Conservation (phyloP, 2,888 invertebrate genomes). For the Drosophila anceps region DNA sequence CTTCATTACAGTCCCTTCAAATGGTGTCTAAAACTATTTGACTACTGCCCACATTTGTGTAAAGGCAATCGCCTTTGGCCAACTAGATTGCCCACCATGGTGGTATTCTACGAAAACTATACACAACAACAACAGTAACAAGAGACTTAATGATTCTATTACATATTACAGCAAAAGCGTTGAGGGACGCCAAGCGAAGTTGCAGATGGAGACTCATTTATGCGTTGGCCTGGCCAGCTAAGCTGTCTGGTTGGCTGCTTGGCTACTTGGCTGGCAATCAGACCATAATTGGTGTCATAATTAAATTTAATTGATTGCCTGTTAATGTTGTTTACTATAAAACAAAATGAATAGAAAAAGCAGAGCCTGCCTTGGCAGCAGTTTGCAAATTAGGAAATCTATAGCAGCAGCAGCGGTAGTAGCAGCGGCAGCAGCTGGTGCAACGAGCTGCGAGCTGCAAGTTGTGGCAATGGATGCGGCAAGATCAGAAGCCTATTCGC, state of each 20-base stretch:
- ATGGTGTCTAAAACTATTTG: slow-evolving; percentile 66
- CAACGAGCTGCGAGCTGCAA: slow-evolving; percentile 11
- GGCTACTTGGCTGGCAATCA: slow-evolving; percentile 65
- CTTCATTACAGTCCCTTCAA: slow-evolving; percentile 38
- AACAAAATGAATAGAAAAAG: slow-evolving; percentile 2
- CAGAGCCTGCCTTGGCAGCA: slow-evolving; percentile 21
- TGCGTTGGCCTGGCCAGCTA: slow-evolving; percentile 20
- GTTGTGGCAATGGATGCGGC: slow-evolving; percentile 51
- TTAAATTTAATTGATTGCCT: slow-evolving; percentile 79
- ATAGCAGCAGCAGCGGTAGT: slow-evolving; percentile 17
- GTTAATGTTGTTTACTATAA: slow-evolving; percentile 30
- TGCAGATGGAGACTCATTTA: slow-evolving; percentile 43
- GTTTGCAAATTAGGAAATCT: slow-evolving; percentile 76
- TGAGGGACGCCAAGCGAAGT: slow-evolving; percentile 18
- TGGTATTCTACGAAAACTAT: slow-evolving; percentile 65
- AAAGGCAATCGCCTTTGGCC: slow-evolving; percentile 17
- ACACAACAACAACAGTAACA: background rate
- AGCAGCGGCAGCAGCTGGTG: background rate
- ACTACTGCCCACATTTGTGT: slow-evolving; percentile 52
- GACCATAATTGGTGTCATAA: slow-evolving; percentile 80
- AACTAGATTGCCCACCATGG: slow-evolving; percentile 44
- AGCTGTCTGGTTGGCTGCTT: slow-evolving; percentile 36
- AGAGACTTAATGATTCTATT: slow-evolving; percentile 75
- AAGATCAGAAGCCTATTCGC: slow-evolving; percentile 64
- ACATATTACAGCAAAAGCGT: slow-evolving; percentile 49